Conservation (phyloP, 2,113 vertebrate genomes). For the human region GRCh38 chr13:59602001-59602500, state of each 20-base stretch:
- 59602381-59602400: background rate
- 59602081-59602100: background rate
- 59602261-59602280: conserved; percentile 21
- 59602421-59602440: background rate
- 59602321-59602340: background rate
- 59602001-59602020: background rate
- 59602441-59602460: background rate
- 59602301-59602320: background rate
- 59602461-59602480: background rate
- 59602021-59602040: background rate
- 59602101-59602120: background rate
- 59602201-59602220: background rate
- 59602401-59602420: background rate
- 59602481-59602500: background rate
- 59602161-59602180: conserved; percentile 14
- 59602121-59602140: background rate
- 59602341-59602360: background rate
- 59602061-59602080: background rate
- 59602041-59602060: background rate
- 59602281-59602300: background rate
- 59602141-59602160: background rate
- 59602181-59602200: background rate
- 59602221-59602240: background rate
- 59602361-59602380: background rate
- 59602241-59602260: background rate